Conservation (phyloP, 1,140 invertebrate genomes). For the Drosophila teissieri region DNA sequence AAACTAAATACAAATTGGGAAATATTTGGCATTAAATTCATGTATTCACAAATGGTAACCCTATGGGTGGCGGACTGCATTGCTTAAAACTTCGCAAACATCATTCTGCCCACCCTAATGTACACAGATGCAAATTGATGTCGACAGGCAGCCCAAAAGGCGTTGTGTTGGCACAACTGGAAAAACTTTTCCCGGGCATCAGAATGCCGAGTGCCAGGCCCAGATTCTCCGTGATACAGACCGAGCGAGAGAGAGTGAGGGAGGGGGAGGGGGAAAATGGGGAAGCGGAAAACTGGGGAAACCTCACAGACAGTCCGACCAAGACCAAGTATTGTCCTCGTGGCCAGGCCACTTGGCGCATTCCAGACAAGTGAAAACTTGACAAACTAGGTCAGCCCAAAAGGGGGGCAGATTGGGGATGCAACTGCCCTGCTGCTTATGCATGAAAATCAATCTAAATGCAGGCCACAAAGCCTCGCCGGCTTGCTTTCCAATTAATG, state of each 20-base stretch:
- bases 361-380: conserved; percentile 62
- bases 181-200: conserved; percentile 46
- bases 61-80: background rate
- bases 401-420: background rate
- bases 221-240: conserved; percentile 13
- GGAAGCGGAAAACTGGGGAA: conserved; percentile 2
- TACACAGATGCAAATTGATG: conserved; percentile 53
- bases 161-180: conserved; percentile 56
- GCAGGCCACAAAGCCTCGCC: conserved; percentile 29
- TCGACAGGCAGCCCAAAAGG: conserved; percentile 56
- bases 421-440: conserved; percentile 21
- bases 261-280: background rate
- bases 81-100: conserved; percentile 3
- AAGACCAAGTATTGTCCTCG: conserved; percentile 41
- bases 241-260: too few species aligned
- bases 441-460: conserved; percentile 65
- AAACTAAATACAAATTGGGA: background rate
- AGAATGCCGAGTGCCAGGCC: conserved; percentile 39
- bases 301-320: conserved; percentile 33
- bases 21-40: background rate
- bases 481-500: conserved; percentile 52
- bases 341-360: conserved; percentile 38
- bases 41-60: background rate
- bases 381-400: conserved; percentile 59
- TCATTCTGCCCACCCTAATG: conserved; percentile 7